Evolutionary conservation across 2,797 vertebrate species (phyloP).

Genomic region (Pseudochaenichthys georgianus): DNA sequence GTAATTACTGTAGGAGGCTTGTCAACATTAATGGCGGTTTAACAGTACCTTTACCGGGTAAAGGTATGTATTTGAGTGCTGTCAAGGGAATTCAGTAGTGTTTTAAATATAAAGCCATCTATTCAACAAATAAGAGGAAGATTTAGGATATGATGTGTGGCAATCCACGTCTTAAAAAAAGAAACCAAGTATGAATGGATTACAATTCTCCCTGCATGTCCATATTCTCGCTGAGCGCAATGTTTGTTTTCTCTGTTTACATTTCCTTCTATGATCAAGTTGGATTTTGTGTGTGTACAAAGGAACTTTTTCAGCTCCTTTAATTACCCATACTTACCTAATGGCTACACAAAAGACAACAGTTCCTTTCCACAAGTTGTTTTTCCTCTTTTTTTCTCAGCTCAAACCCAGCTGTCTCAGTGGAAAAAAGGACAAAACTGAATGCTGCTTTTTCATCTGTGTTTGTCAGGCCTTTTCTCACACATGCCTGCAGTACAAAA

Average conservation of each 20-base stretch:
- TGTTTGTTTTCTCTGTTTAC: conserved; percentile 35
- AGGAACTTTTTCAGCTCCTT: conserved; percentile 45
- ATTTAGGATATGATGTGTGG: neutral
- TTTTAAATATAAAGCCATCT: conserved; percentile 9
- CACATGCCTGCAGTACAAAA: conserved; percentile 50
- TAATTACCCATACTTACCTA: conserved; percentile 68
- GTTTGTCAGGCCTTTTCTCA: conserved; percentile 71
- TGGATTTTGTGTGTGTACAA: conserved; percentile 27
- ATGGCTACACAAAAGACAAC: conserved; percentile 55
- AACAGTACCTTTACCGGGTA: neutral
- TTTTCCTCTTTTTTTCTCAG: conserved; percentile 42
- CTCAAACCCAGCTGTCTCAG: conserved; percentile 68
- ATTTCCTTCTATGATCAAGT: conserved; percentile 28
- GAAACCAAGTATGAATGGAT: conserved; percentile 3
- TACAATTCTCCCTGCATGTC: conserved; percentile 8
- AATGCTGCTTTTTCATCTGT: conserved; percentile 61
- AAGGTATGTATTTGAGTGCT: conserved; percentile 6
- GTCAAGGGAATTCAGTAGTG: conserved; percentile 1
- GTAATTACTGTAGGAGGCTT: conserved; percentile 21
- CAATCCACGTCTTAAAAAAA: conserved; percentile 12
- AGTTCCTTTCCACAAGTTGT: conserved; percentile 54
- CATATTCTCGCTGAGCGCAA: conserved; percentile 15
- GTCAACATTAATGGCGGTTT: conserved; percentile 3
- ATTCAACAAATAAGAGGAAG: neutral
- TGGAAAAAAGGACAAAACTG: conserved; percentile 49